These are phyloP conservation scores for Pantherophis alleghaniensis DNA, from an alignment of 2,797 vertebrate genomes.

Conservation along the genomic window DNA sequence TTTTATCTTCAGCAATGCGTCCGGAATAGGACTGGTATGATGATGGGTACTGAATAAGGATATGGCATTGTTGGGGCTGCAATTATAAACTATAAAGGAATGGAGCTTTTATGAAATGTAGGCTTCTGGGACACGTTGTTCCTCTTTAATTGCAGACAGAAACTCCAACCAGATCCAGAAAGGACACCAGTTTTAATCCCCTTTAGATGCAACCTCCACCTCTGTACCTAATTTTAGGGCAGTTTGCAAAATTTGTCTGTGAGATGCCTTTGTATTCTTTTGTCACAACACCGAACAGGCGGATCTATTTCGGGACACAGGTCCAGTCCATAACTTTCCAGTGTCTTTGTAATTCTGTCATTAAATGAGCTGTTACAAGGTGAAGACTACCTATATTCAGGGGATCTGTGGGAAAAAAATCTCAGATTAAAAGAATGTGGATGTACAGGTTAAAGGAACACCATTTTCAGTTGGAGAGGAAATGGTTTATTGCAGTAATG, in stretches of 20 bases:
- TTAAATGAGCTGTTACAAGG: no score
- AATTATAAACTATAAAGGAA: neutral
- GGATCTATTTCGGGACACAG: neutral
- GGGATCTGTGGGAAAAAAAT: neutral
- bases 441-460: neutral
- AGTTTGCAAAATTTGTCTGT: neutral
- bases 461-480: neutral
- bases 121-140: neutral
- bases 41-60: neutral
- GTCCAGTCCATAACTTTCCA: neutral
- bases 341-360: no score
- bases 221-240: neutral
- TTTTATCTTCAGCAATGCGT: neutral
- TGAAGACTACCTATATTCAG: neutral
- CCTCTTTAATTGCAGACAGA: neutral
- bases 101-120: neutral
- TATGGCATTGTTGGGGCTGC: neutral
- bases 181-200: neutral
- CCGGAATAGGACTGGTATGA: neutral
- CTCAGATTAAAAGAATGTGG: neutral
- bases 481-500: neutral
- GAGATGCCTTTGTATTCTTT: neutral
- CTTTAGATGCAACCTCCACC: neutral
- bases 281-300: neutral
- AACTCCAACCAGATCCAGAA: neutral